These are phyloP conservation scores for Cepphus grylle DNA, from an alignment of 2,113 vertebrate species.

Conservation along the genomic window DNA sequence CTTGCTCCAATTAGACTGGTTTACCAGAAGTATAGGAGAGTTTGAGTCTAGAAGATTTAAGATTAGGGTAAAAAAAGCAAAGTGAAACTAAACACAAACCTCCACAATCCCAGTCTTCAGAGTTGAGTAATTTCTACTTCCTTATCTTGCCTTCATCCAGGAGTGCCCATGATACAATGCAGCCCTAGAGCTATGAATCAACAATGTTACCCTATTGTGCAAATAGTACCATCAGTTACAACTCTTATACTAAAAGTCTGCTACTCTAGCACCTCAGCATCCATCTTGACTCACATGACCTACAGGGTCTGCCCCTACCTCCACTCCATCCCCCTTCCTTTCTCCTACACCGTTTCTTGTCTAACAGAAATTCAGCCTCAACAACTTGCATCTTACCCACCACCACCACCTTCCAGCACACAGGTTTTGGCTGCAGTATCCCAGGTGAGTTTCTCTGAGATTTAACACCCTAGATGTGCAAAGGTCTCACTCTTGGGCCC, in stretches of 20 bases:
- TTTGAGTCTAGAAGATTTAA: neutral
- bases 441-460: rapidly evolving
- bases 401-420: neutral
- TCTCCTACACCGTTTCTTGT: rapidly evolving
- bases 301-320: no score
- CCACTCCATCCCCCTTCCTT: neutral
- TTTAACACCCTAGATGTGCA: rapidly evolving
- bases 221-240: rapidly evolving
- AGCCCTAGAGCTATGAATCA: neutral
- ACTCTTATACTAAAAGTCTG: neutral
- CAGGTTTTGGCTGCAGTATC: neutral
- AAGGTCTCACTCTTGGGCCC: neutral
- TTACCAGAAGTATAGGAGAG: neutral
- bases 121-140: neutral
- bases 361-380: neutral
- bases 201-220: rapidly evolving
- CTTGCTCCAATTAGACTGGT: neutral
- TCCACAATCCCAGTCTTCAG: neutral
- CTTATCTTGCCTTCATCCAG: neutral
- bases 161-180: rapidly evolving
- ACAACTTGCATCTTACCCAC: neutral
- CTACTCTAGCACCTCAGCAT: neutral
- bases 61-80: neutral
- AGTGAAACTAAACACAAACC: neutral
- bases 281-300: no score